Base-by-base conservation (phyloP, 2,113 vertebrate genomes). In the Rhombomys opimus region DNA sequence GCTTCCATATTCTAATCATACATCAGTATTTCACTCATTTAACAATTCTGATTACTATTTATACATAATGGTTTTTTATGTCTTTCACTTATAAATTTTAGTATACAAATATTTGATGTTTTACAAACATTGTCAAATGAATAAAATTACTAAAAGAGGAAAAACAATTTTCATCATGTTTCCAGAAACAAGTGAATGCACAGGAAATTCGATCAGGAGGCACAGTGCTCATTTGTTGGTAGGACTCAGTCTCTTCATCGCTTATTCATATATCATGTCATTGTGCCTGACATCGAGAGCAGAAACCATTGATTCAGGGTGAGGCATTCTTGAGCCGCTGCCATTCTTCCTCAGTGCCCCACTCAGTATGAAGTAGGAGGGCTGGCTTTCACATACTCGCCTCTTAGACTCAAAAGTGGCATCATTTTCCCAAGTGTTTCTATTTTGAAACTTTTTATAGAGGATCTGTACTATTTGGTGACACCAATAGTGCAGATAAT, bases 391-490 rank as follows among this genome's bases (percentile, higher is more conserved):
- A 87, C 96, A 70, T 17, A 46, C 7, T 87, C 67, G 41, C 20
- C 59, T 88, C 46, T 84, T 52, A 90, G 30, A n/a, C 61, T 95
- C 81, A 81, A 57, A 95, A 88, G 38, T 30, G 57, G 61, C 54
- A 93, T 78, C 65, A 14, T 70, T 87, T 86, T 91, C 94, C 91
- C 85, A 95, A 87, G 80, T 22, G 65, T 90, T 93, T 93, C 87
- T 90, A 90, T 90, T 95, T 94, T 84, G n/a, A 97, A 95, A 73
- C 50, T 4, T n/a, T 73, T 65, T 81, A 12, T 65, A 46, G 63
- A 91, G 70, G 10, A 97, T 82, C 75, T 87, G 38, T 54, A 85
- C 70, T 50, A 73, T 85, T 95, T 95, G 88, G 92, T 96, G 93
- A 96, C 63, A 93, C 86, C 73, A 81, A 75, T 54, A 94, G 73